These are phyloP conservation scores for Spatulosminthurus flaviceps DNA, from an alignment of 2,888 invertebrate species.

Conservation along the genomic window DNA sequence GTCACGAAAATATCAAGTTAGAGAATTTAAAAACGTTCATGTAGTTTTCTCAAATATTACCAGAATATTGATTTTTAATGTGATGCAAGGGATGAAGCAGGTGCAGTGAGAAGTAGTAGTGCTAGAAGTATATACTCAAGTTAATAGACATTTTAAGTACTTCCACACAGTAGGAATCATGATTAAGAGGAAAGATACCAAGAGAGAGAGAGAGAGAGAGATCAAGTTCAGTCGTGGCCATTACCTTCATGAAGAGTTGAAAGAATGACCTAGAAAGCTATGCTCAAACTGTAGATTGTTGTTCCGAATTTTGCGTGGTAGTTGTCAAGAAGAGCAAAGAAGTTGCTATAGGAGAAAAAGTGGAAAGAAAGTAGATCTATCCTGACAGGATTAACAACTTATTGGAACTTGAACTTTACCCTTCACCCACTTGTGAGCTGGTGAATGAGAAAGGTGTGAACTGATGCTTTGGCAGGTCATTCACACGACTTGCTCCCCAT, in stretches of 20 bases:
- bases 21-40: too few species aligned
- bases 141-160: too few species aligned
- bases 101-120: too few species aligned
- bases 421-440: constrained; percentile 60
- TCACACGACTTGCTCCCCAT: constrained; percentile 34
- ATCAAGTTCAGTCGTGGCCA: constrained; percentile 11
- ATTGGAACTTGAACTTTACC: constrained; percentile 62
- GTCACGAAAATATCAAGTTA: too few species aligned
- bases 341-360: constrained; percentile 42
- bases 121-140: too few species aligned
- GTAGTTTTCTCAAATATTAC: too few species aligned
- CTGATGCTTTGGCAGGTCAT: constrained; percentile 33
- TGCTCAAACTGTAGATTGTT: constrained; percentile 26
- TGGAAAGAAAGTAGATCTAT: constrained; percentile 62
- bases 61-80: too few species aligned
- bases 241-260: constrained; percentile 16
- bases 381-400: constrained; percentile 63
- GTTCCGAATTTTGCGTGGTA: constrained; percentile 30
- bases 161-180: too few species aligned
- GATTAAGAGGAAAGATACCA: neutral
- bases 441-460: constrained; percentile 29
- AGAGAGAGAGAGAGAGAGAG: neutral
- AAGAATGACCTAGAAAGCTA: constrained; percentile 39
- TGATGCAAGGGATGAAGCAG: too few species aligned
- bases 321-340: neutral